Evolutionary conservation across 35 echinoderm and acorn worm species (phyloP), one percentile per base, ranked within the genome.

Genomic region (Stichopus chloronotus): DNA sequence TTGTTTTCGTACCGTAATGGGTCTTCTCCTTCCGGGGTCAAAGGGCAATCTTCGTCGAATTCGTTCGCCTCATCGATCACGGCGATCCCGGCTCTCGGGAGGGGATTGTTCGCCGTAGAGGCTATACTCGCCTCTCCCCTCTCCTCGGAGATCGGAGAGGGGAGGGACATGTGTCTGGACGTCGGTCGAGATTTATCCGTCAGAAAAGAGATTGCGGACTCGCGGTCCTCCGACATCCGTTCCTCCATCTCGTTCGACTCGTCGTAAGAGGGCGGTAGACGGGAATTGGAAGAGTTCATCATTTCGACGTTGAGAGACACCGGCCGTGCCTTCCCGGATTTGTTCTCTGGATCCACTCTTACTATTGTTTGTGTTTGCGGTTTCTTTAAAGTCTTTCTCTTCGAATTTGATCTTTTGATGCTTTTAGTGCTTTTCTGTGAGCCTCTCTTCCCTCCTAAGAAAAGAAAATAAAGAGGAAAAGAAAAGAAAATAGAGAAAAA

Each of bases 231-330:
- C 7, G 78, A 69, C 10, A 54, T 53, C 56, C 88, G 91, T 13
- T 90, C 94, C 6, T 92, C 94, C 84, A 97, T 93, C 53, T 95
- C 94, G 72, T 93, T 97, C 1, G 96, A 93, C 90, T 97, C 96
- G 20, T 88, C 94, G 92, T 97, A 97, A 11, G 96, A 92, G 9
- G 96, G 96, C 56, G 96, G 96, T 78, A 97, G 80, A 7, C 93
- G 91, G 17, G 76, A 77, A 4, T 93, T 88, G 10, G 53, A 78
- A 21, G 91, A 71, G 56, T 90, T 69, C 78, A 93, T 94, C 4
- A 97, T 79, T 71, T 97, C 96, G 25, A 92, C 94, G 83, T 97
- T 95, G 61, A 97, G 93, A 8, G 96, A 97, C 71, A 97, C 87
- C 24, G 96, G 96, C 25, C 96, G 90, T 16, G 91, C 59, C 76